Base-by-base conservation (phyloP, 2,113 vertebrate species). In the Coracopsis vasa region DNA sequence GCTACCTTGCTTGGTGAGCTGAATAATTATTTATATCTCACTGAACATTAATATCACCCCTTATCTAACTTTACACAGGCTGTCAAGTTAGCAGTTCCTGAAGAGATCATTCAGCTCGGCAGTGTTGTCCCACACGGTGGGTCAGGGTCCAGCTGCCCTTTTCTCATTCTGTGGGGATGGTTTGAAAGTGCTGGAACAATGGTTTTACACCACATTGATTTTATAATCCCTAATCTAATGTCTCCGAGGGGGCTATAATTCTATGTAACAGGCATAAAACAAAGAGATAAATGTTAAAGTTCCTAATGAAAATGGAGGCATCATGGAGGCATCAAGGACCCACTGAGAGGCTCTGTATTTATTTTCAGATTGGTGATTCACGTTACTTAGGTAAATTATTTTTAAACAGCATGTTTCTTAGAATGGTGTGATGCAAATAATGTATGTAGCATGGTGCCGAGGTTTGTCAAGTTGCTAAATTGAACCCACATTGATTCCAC, bases 11-110 rank as follows among this genome's bases (percentile, higher is more conserved):
- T 96, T 97, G 82, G 78, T 73, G 86, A 97, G 44, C 69, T 94
- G 91, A 86, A 94, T 97, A 96, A 97, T 97, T 97, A 96, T 97
- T 97, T 98, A 95, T 96, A 96, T 96, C 94, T 97, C 83, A 29
- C 75, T 91, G 84, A 96, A 86, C 74, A 75, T 73, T 89, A 89
- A 80, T 74, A 91, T 96, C 84, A 80, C 69, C n/a, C 31, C 90
- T 98, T 97, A 97, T 96, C 97, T 97, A 92, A 94, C 92, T 97
- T 97, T 96, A 94, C 92, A 84, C 92, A 96, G 95, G 74, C 93
- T 93, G 78, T 88, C 65, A 94, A 47, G 95, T 91, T 92, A 91
- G 88, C 65, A 29, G 70, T 10, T 96, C 79, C 80, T 82, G 64
- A 24, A 90, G 91, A 92, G 70, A 89, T 48, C 66, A 41, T 29